Percentiles rank a stretch among this genome's conserved stretches.
These are phyloP conservation scores for Tetraodon nigroviridis DNA, from an alignment of 2,113 vertebrate species.

Conservation along the genomic window DNA sequence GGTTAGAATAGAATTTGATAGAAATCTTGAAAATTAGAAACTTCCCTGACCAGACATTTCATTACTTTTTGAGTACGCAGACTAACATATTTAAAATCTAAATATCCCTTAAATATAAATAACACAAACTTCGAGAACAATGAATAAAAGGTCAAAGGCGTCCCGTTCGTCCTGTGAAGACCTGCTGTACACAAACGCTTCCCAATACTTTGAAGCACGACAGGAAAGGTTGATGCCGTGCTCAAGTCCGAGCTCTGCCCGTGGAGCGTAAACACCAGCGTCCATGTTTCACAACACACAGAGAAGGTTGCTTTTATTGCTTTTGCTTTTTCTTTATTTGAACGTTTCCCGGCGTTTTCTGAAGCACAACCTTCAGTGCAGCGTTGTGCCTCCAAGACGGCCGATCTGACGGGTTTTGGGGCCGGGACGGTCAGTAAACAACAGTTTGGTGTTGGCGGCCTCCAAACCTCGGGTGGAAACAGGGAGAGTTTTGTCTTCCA, in stretches of 20 bases:
- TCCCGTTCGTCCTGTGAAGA: slow-evolving; percentile 59
- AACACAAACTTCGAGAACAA: slow-evolving; percentile 66
- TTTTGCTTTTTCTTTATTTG: slow-evolving; percentile 43
- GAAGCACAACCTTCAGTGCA: slow-evolving; percentile 51
- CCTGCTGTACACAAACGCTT: slow-evolving; percentile 39
- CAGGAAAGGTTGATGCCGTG: slow-evolving; percentile 48
- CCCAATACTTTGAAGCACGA: slow-evolving; percentile 42
- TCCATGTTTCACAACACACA: slow-evolving; percentile 38
- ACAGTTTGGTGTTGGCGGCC: slow-evolving; percentile 5
- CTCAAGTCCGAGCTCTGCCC: slow-evolving; percentile 47
- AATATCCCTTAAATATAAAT: slow-evolving; percentile 83
- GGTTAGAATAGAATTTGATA: slow-evolving; percentile 70
- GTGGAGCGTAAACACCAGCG: slow-evolving; percentile 57
- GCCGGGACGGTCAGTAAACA: slow-evolving; percentile 33
- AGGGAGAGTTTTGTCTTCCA: neutral
- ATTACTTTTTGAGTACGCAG: slow-evolving; percentile 58
- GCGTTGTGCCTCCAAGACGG: slow-evolving; percentile 37
- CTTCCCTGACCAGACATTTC: slow-evolving; percentile 73
- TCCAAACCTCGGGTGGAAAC: slow-evolving; percentile 14
- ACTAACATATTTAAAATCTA: slow-evolving; percentile 74
- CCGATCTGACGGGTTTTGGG: slow-evolving; percentile 45
- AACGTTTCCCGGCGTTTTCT: slow-evolving; percentile 37
- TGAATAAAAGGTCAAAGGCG: slow-evolving; percentile 65
- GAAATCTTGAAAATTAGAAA: slow-evolving; percentile 63
- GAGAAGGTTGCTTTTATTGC: slow-evolving; percentile 64